Evolutionary conservation across 1,140 invertebrate genomes (phyloP), one percentile per base, ranked within the genome.

Genomic region (Hermetia illucens): DNA sequence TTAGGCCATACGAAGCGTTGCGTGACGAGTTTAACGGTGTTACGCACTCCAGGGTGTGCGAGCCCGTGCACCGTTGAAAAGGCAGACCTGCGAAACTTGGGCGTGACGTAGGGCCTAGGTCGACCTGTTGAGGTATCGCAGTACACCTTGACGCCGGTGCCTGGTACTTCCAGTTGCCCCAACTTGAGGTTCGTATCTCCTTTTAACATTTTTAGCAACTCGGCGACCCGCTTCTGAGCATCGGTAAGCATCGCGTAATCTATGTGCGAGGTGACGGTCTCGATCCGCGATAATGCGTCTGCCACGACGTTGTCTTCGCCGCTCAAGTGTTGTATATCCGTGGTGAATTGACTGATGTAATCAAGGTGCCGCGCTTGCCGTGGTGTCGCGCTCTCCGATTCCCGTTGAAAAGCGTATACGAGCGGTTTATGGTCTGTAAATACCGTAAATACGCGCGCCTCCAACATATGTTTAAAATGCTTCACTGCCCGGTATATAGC

Each of bases 1-100:
- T 3, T 12, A 6, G 52, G 53, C 65, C 65, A 68, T 9, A 68
- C 55, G 40, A 49, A 68, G 38, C 52, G 35, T 34, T 58, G 22
- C 10, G 47, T 38, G 0, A 67, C 47, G 18, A 64, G 40, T 41
- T 55, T 52, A 5, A 38, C 36, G 9, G 61, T 55, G 33, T 50
- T 51, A 37, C 41, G 41, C 1, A 10, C 20, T 13, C 55, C 55
- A 10, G 60, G 55, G 41, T 64, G 59, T 27, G 44, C 35, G 4
- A 62, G 33, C 2, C 39, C 34, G 39, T 67, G 58, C 10, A 63
- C 2, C 1, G 9, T 29, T 1, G 56, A 29, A 39, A 64, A 62
- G 3, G 48, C 43, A 40, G 13, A 3, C 20, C 34, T 40, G 1
- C 52, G 45, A 10, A 55, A 43, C 3, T 15, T 17, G 5, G n/a